Evolutionary conservation across 2,113 vertebrate species (phyloP).

Genomic region (Orcinus orca): DNA sequence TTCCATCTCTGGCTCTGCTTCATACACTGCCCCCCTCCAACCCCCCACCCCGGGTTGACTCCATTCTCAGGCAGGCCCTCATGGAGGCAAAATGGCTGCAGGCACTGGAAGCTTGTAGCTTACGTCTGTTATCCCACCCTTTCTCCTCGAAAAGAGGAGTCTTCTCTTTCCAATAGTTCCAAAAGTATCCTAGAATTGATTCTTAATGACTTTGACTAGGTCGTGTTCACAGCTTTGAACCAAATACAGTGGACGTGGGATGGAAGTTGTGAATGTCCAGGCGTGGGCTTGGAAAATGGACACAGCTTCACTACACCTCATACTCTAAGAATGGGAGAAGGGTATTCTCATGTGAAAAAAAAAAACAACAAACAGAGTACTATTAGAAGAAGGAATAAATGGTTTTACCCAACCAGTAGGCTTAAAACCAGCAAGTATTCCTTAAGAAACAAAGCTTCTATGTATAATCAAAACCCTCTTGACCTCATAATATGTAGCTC

Average conservation of each 20-base stretch:
- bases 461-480: neutral
- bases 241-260: rapidly evolving
- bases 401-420: neutral
- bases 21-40: no score
- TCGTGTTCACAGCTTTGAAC: neutral
- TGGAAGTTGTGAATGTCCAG: neutral
- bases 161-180: neutral
- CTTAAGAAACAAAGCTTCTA: neutral
- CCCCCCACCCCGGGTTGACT: neutral
- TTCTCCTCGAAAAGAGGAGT: neutral
- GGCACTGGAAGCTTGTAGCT: neutral
- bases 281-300: no score
- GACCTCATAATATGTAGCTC: neutral
- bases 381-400: neutral
- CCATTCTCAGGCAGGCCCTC: neutral
- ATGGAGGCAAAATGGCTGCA: neutral
- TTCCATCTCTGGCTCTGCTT: neutral
- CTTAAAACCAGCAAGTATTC: neutral
- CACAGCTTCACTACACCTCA: no score
- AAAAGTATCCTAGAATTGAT: neutral
- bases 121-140: neutral
- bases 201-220: neutral
- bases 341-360: neutral
- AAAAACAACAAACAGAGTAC: no score
- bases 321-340: neutral